Evolutionary conservation across 2,113 vertebrate genomes (phyloP).

Genomic region (Semnornis frantzii): DNA sequence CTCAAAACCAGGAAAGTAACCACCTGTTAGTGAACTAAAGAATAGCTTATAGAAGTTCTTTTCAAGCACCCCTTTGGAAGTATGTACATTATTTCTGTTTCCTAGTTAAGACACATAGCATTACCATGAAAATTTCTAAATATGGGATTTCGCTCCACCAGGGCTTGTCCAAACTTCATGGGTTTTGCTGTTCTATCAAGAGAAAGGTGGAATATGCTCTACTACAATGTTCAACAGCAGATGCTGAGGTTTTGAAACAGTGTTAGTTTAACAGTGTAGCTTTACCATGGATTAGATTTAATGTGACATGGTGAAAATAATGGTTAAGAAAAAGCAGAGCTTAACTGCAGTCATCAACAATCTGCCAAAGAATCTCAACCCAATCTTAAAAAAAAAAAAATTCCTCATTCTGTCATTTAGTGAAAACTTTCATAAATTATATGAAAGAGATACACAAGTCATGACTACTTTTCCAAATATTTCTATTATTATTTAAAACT

Average conservation of each 20-base stretch:
- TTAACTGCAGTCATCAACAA: not conserved
- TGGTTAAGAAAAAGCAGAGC: not conserved
- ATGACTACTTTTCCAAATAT: not conserved
- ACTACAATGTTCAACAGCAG: not conserved
- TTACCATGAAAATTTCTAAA: not conserved
- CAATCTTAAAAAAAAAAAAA: slow-evolving; percentile 10
- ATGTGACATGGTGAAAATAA: not conserved
- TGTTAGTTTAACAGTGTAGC: not conserved
- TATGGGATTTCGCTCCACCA: not conserved
- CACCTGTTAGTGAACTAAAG: not conserved
- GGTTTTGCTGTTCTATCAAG: not conserved
- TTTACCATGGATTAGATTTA: not conserved
- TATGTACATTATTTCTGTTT: not conserved
- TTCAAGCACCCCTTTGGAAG: not conserved
- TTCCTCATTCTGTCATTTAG: slow-evolving; percentile 2
- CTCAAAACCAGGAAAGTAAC: not conserved
- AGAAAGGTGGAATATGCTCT: not conserved
- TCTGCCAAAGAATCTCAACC: slow-evolving; percentile 19
- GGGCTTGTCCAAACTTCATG: not conserved
- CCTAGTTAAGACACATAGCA: not conserved
- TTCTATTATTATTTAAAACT: not conserved
- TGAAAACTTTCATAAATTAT: not conserved
- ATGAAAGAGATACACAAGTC: not conserved
- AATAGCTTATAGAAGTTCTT: not conserved
- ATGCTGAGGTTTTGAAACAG: not conserved